Base-by-base conservation (phyloP, 2,888 invertebrate species). In the Lasiommata megera region DNA sequence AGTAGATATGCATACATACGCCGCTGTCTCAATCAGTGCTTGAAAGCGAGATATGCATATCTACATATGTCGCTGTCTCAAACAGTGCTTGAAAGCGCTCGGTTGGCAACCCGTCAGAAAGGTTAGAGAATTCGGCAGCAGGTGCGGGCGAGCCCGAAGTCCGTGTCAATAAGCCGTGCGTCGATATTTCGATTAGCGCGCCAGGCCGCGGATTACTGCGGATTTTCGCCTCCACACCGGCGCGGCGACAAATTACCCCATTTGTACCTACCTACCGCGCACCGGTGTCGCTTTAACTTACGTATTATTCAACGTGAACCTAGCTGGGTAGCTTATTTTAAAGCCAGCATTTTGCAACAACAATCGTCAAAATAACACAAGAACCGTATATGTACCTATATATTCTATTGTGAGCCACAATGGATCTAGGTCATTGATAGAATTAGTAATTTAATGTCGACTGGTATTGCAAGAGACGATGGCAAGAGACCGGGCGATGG, bases 141-240 rank as follows among this genome's bases (percentile, higher is more conserved):
- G 43, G 23, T 12, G 23, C 8, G 7, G 44, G 28, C 44, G 14
- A 12, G 23, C 23, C 23, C 55, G 51, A 54, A 56, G 57, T 54
- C 54, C 51, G 55, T 74, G 82, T 80, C 86, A 82, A 84, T 84
- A 82, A 82, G 73, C 79, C 77, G 67, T 65, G 72, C 79, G 86
- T 82, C 86, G 84, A 86, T 88, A 87, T 86, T 87, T 85, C 88
- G 88, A 89, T 89, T 89, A 89, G 88, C 87, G 77, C 71, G 79
- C 79, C 77, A 76, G 80, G 73, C 77, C 74, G 73, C 77, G 89
- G 89, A 84, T 89, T 89, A 89, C 77, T 76, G 65, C 79, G 89
- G 89, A 81, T 89, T 89, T 82, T 85, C 89, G 88, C 88, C 84
- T 88, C 82, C 73, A 67, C 77, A 71, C 75, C 68, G 61, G 65